Base-by-base conservation (phyloP, 2,113 vertebrate species). In the Sardina pilchardus region DNA sequence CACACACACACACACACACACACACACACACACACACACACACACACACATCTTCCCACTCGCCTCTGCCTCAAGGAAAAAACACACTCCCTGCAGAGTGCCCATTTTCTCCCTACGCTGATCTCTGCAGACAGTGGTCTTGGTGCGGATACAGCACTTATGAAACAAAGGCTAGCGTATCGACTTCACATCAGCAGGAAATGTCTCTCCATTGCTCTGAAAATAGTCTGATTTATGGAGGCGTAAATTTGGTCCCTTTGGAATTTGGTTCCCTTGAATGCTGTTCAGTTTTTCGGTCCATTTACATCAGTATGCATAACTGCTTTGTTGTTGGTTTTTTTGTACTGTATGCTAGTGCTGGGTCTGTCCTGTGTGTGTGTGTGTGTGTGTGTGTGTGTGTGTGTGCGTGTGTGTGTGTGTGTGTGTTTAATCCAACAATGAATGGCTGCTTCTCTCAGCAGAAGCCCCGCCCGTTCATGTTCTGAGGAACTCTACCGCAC, bases 401-500 rank as follows among this genome's bases (percentile, higher is more conserved):
- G 56, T 71, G n/a, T 82, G 44, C 75, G 53, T 71, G 7, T 39
- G 42, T 47, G 24, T 63, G 59, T 63, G 59, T 59, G 6, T 45
- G 45, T 56, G n/a, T 9, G 24, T 56, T 8, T 36, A 14, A 5
- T 59, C 53, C 59, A 43, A 56, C 39, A n/a, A 42, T 84, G 26
- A 78, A 78, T 63, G 80, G 71, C 8, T 85, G 16, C 19, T 92
- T 94, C 89, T 95, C 89, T 95, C 90, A 91, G 90, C 94, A 94
- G 90, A 90, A 89, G 85, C 84, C 91, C 91, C 7, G 83, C 91
- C 91, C 92, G 92, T 90, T 94, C 92, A 59, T 92, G 89, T 88
- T 88, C 92, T 10, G 90, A 91, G 85, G 93, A 95, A 67, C 89
- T 81, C 91, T 93, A 85, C 93, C 92, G 89, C 56, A 89, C 93